These are phyloP conservation scores for Neoniphon sammara DNA, from an alignment of 2,797 vertebrate genomes.

Conservation along the genomic window DNA sequence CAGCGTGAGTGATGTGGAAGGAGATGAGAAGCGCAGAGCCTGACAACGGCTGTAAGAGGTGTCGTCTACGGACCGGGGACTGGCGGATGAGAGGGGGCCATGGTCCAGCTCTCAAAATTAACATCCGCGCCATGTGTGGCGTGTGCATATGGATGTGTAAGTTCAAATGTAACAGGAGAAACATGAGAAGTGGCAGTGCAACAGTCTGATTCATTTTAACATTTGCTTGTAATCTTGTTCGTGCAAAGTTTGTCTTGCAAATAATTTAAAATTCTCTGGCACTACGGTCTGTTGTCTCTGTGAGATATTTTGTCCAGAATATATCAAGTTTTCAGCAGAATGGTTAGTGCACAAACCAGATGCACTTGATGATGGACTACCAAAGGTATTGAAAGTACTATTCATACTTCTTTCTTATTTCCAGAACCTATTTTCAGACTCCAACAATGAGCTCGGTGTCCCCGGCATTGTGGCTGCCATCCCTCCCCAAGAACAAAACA, in stretches of 20 bases:
- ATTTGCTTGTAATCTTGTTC: neutral
- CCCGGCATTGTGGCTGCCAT: conserved; percentile 13
- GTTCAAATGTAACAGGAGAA: conserved; percentile 45
- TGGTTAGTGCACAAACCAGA: neutral
- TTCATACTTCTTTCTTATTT: conserved; percentile 38
- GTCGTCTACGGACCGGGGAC: conserved; percentile 44
- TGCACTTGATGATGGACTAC: neutral
- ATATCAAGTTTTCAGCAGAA: conserved; percentile 9
- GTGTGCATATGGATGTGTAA: conserved; percentile 62
- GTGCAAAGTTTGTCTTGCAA: too few relatives aligned
- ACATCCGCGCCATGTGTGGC: conserved; percentile 47
- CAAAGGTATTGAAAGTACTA: neutral
- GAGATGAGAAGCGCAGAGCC: conserved; percentile 49
- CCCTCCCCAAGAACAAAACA: conserved; percentile 35
- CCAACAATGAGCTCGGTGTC: conserved; percentile 26
- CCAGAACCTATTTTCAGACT: conserved; percentile 30
- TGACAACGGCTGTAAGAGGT: conserved; percentile 47
- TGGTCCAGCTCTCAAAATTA: conserved; percentile 54
- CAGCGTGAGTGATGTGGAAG: conserved; percentile 38
- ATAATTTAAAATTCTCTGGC: neutral
- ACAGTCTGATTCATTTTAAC: too few relatives aligned
- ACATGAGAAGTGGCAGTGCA: too few relatives aligned
- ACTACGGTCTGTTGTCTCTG: neutral
- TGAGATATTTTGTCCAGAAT: neutral
- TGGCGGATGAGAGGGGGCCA: conserved; percentile 65